A percentile compares a stretch with the other conserved stretches of the same genome.
phyloP scores from a whole-genome alignment of 2,113 vertebrate genomes.

The Amphiprion percula region DNA sequence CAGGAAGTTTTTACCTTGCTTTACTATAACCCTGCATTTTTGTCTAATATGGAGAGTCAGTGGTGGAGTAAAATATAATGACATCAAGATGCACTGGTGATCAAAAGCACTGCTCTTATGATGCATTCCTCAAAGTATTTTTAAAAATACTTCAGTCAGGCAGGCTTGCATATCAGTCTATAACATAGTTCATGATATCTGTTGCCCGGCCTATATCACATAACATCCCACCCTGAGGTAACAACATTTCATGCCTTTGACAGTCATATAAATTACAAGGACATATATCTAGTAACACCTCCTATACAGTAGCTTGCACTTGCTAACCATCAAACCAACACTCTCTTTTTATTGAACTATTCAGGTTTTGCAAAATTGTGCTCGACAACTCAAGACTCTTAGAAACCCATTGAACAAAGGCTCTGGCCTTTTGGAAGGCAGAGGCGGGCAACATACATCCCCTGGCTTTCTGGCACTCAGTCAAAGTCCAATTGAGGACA shows the following conservation, averaged over 20 bases:
- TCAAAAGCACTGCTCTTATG: too few species aligned
- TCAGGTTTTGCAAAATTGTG: conserved; percentile 72
- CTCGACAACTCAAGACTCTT: conserved; percentile 79
- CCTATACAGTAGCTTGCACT: conserved; percentile 35
- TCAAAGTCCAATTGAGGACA: conserved; percentile 87
- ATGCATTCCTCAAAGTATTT: too few species aligned
- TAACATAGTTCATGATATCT: too few species aligned
- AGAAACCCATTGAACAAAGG: conserved; percentile 77
- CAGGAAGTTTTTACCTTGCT: too few species aligned
- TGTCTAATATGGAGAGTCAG: too few species aligned
- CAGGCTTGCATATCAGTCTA: too few species aligned
- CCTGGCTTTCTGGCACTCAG: conserved; percentile 79
- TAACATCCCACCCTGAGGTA: too few species aligned
- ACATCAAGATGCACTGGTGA: too few species aligned
- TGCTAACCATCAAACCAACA: conserved; percentile 42
- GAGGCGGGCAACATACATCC: conserved; percentile 80
- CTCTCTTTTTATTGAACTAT: conserved; percentile 54
- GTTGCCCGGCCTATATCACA: too few species aligned
- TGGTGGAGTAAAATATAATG: too few species aligned
- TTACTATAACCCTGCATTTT: too few species aligned
- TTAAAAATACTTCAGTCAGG: too few species aligned
- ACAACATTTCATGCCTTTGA: background rate
- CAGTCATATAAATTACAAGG: background rate
- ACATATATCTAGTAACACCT: background rate
- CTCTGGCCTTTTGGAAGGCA: conserved; percentile 79